Evolutionary conservation across 2,888 invertebrate genomes (phyloP).

Genomic region (Catocala nupta): DNA sequence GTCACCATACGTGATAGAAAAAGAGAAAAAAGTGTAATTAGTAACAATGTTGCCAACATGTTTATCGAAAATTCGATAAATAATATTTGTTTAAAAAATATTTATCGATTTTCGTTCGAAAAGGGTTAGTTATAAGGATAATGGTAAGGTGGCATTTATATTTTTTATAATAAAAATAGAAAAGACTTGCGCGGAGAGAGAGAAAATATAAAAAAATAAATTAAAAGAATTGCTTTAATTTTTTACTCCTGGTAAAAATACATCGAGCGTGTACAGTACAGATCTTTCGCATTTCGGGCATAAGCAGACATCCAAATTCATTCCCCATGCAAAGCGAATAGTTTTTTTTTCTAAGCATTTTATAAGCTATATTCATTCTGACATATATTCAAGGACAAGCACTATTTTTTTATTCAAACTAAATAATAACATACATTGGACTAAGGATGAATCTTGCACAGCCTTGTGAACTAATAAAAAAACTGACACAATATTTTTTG

Average conservation of each 20-base stretch:
- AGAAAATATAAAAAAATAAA: slow-evolving; percentile 42
- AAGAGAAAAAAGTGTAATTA: slow-evolving; percentile 71
- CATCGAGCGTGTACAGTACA: slow-evolving; percentile 85
- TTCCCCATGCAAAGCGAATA: slow-evolving; percentile 59
- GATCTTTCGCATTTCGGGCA: slow-evolving; percentile 44
- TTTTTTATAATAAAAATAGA: slow-evolving; percentile 30
- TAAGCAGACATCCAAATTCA: slow-evolving; percentile 56
- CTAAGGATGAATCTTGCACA: slow-evolving; percentile 9
- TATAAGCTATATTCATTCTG: slow-evolving; percentile 13
- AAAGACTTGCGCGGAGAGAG: slow-evolving; percentile 55
- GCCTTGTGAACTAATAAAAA: slow-evolving; percentile 4
- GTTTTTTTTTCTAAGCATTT: slow-evolving; percentile 17
- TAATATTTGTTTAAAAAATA: slow-evolving; percentile 29
- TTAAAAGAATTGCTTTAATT: slow-evolving; percentile 47
- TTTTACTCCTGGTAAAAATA: slow-evolving; percentile 65
- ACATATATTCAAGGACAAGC: slow-evolving; percentile 5
- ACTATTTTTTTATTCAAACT: slow-evolving; percentile 2
- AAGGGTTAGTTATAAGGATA: slow-evolving; percentile 51
- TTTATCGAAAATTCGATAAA: slow-evolving; percentile 33
- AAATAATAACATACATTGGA: slow-evolving; percentile 1
- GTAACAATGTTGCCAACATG: slow-evolving; percentile 81
- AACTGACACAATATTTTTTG: background rate
- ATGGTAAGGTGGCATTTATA: slow-evolving; percentile 52
- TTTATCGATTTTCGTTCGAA: slow-evolving; percentile 29
- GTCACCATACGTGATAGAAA: slow-evolving; percentile 53